Conservation (phyloP, 1,140 invertebrate genomes). For the Orius insidiosus region DNA sequence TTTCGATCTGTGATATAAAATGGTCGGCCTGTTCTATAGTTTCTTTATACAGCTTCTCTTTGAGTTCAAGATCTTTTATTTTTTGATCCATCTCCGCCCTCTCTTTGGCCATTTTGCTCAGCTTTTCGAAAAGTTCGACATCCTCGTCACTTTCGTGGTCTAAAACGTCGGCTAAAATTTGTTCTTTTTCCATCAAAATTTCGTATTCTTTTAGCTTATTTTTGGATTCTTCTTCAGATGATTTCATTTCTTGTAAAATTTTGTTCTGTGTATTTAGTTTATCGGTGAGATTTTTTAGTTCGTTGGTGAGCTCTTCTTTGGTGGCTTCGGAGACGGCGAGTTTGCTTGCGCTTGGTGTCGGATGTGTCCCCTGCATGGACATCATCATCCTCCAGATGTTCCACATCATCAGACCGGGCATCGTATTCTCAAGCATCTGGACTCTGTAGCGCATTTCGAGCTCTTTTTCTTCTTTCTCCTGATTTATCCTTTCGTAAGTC, state of each 20-base stretch:
- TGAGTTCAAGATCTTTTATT: conserved; percentile 23
- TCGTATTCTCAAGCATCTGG: conserved; percentile 39
- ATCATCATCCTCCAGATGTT: conserved; percentile 30
- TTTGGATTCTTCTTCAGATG: conserved; percentile 12
- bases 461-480: conserved; percentile 35
- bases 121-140: conserved; percentile 13
- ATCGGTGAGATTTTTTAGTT: conserved; percentile 23
- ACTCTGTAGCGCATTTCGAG: conserved; percentile 37
- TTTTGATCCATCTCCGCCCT: conserved; percentile 20
- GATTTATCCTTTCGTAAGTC: conserved; percentile 37
- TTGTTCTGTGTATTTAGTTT: conserved; percentile 24
- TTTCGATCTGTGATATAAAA: conserved; percentile 51
- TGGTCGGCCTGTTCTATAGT: conserved; percentile 55
- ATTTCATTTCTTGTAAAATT: conserved; percentile 7
- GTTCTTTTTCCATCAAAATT: background rate
- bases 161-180: background rate
- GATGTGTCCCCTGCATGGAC: conserved; percentile 5
- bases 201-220: conserved; percentile 11
- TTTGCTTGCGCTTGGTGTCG: background rate
- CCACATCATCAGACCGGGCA: conserved; percentile 45
- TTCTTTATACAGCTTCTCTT: conserved; percentile 46
- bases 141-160: conserved; percentile 4
- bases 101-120: conserved; percentile 16
- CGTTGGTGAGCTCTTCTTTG: conserved; percentile 11
- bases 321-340: background rate